Conservation (phyloP, 1,140 invertebrate species). For the Penaeus vannamei region DNA sequence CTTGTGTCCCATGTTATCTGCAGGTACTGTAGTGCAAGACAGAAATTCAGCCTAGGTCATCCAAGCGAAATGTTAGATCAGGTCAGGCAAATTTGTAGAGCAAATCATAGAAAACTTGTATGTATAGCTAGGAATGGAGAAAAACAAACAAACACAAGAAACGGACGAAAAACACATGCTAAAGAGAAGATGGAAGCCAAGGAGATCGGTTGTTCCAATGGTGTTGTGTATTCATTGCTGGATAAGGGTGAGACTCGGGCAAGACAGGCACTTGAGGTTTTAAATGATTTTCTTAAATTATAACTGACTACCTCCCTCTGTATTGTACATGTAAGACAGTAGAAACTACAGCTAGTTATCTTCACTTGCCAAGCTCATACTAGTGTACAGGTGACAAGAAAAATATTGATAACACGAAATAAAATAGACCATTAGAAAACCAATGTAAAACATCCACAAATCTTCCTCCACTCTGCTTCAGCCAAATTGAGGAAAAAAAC, state of each 20-base stretch:
- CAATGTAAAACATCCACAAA: slow-evolving; percentile 30
- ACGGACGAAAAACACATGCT: background rate
- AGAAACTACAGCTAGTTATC: slow-evolving; percentile 46
- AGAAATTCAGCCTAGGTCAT: slow-evolving; percentile 51
- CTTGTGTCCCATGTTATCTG: slow-evolving; percentile 53
- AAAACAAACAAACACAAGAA: slow-evolving; percentile 1
- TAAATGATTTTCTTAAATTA: slow-evolving; percentile 54
- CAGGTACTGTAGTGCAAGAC: slow-evolving; percentile 47
- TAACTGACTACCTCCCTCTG: slow-evolving; percentile 65
- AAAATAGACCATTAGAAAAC: slow-evolving; percentile 43
- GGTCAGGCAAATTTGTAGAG: slow-evolving; percentile 45
- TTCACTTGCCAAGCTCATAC: slow-evolving; percentile 48
- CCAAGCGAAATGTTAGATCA: slow-evolving; percentile 51
- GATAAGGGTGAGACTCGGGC: slow-evolving; percentile 39
- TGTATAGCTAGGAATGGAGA: slow-evolving; percentile 15
- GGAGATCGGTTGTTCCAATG: slow-evolving; percentile 4
- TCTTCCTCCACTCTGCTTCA: slow-evolving; percentile 54
- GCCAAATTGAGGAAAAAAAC: slow-evolving; percentile 36
- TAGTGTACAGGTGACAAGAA: slow-evolving; percentile 54
- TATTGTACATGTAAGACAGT: slow-evolving; percentile 52
- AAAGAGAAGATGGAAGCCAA: background rate
- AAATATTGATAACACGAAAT: slow-evolving; percentile 14
- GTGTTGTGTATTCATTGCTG: slow-evolving; percentile 40
- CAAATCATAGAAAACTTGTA: slow-evolving; percentile 18
- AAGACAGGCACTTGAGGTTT: slow-evolving; percentile 43